Conservation (phyloP, 2,888 invertebrate genomes). For the Nymphalis c-album region DNA sequence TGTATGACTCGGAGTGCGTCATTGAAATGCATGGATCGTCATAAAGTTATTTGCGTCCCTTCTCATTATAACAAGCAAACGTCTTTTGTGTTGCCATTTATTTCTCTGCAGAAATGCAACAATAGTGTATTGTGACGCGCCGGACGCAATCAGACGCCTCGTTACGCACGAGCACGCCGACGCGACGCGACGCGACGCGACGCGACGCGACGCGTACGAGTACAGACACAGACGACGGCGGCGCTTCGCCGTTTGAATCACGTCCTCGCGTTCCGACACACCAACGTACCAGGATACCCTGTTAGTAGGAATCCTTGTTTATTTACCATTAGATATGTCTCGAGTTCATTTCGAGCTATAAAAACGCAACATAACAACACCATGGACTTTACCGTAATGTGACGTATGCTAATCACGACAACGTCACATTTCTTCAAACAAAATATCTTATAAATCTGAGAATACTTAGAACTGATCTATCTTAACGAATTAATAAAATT, state of each 20-base stretch:
- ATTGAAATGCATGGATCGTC: background rate
- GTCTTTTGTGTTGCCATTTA: background rate
- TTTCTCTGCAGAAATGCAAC: background rate
- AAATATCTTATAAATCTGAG: too few relatives aligned
- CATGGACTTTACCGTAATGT: too few relatives aligned
- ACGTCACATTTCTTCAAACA: too few relatives aligned
- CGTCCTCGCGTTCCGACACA: background rate
- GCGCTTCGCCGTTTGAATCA: background rate
- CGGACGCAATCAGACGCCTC: constrained; percentile 11
- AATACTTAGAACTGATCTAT: too few relatives aligned
- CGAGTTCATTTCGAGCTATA: too few relatives aligned
- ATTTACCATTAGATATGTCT: too few relatives aligned
- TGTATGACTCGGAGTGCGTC: background rate
- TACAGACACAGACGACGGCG: background rate
- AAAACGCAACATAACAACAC: too few relatives aligned
- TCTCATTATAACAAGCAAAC: background rate
- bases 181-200: background rate
- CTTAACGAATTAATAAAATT: too few relatives aligned
- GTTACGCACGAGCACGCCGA: background rate
- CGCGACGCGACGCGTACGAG: background rate
- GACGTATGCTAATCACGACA: too few relatives aligned
- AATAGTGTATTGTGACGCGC: constrained; percentile 8
- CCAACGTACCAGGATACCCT: background rate
- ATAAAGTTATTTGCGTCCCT: constrained; percentile 1
- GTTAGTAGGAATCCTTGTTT: too few relatives aligned